Conservation (phyloP, 2,888 invertebrate species). For the Coenonympha arcania region DNA sequence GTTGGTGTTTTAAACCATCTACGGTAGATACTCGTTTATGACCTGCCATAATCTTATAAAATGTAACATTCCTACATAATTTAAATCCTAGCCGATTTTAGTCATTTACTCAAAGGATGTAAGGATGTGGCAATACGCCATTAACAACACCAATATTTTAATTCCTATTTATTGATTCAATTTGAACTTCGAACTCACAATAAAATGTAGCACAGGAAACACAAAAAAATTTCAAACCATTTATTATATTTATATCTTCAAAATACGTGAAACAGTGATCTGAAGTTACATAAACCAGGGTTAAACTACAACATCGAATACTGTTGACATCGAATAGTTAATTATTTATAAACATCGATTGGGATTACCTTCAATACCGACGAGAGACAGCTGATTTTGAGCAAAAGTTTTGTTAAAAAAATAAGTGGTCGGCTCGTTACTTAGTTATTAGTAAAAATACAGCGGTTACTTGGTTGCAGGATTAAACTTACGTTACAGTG, state of each 20-base stretch:
- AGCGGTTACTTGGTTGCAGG: slow-evolving; percentile 63
- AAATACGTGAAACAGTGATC: slow-evolving; percentile 64
- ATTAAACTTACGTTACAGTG: slow-evolving; percentile 69
- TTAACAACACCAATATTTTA: slow-evolving; percentile 64
- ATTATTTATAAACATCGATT: slow-evolving; percentile 36
- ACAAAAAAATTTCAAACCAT: slow-evolving; percentile 68
- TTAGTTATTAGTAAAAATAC: slow-evolving; percentile 58
- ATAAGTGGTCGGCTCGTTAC: slow-evolving; percentile 61
- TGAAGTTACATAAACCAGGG: slow-evolving; percentile 55
- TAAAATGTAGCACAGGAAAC: slow-evolving; percentile 73
- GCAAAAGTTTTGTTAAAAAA: slow-evolving; percentile 70
- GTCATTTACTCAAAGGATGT: too few relatives aligned
- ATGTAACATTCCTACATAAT: too few relatives aligned
- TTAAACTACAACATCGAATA: slow-evolving; percentile 60
- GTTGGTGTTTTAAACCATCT: too few relatives aligned
- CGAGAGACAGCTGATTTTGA: slow-evolving; percentile 61
- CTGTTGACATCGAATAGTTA: slow-evolving; percentile 35
- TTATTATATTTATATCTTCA: slow-evolving; percentile 53
- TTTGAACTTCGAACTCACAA: slow-evolving; percentile 75
- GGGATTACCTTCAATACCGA: slow-evolving; percentile 44
- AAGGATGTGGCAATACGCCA: slow-evolving; percentile 34
- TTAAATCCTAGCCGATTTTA: too few relatives aligned
- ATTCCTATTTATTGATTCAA: slow-evolving; percentile 74
- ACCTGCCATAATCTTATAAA: too few relatives aligned
- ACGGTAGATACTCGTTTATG: too few relatives aligned